Conservation (phyloP, 2,113 vertebrate genomes). For the Todiramphus chloris region DNA sequence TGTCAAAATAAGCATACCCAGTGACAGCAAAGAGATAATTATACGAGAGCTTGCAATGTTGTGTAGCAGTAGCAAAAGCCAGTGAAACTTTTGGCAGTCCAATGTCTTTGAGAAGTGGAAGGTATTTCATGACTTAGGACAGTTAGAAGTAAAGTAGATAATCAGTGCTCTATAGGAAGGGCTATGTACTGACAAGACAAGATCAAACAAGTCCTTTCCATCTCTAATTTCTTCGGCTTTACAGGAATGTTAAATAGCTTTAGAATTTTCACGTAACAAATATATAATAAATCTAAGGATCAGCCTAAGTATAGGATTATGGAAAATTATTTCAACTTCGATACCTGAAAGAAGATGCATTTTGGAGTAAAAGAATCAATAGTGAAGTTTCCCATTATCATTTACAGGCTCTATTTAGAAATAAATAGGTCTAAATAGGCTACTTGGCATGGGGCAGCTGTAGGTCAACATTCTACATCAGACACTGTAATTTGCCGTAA, state of each 20-base stretch:
- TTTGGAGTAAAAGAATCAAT: constrained; percentile 75
- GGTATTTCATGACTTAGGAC: not conserved
- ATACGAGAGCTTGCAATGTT: not conserved
- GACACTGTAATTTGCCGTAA: constrained; percentile 64
- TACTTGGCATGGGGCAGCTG: constrained; percentile 58
- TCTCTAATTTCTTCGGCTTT: constrained; percentile 47
- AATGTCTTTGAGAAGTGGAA: not conserved
- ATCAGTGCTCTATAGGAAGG: not conserved
- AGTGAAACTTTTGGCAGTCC: not conserved
- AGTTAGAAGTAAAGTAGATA: not conserved
- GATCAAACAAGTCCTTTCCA: constrained; percentile 45
- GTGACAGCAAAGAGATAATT: not conserved
- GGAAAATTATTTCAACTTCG: constrained; percentile 68
- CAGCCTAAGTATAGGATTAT: constrained; percentile 68
- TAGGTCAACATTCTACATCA: constrained; percentile 67
- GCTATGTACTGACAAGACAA: not conserved
- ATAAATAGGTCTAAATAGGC: constrained; percentile 73
- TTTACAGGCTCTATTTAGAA: constrained; percentile 75
- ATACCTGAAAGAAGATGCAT: constrained; percentile 73
- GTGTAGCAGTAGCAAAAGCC: not conserved
- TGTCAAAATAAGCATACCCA: not conserved
- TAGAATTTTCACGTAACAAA: constrained; percentile 63
- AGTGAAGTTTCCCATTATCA: constrained; percentile 73
- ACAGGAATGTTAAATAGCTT: constrained; percentile 71
- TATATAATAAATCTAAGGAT: constrained; percentile 69